Percentiles rank a stretch among this genome's conserved stretches.
Conservation (phyloP, 2,113 vertebrate species). For the Ailuropoda melanoleuca region DNA sequence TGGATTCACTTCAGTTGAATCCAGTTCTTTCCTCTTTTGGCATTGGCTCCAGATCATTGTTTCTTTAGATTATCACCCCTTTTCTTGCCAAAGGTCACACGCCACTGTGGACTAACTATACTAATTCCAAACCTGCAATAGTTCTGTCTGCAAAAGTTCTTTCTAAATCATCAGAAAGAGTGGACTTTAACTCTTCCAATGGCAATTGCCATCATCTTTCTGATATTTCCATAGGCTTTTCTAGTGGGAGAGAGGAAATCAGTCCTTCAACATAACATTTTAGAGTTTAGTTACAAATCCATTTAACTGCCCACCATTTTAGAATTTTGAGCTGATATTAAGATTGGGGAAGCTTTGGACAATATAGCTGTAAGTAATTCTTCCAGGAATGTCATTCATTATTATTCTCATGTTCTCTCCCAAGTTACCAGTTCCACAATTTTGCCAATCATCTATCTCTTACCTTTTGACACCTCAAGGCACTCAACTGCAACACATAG, state of each 20-base stretch:
- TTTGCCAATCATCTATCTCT: neutral
- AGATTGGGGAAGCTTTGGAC: neutral
- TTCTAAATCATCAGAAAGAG: neutral
- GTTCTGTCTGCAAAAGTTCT: neutral
- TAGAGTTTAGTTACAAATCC: neutral
- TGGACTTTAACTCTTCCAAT: neutral
- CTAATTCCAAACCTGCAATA: neutral
- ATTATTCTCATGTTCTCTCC: neutral
- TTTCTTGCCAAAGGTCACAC: neutral
- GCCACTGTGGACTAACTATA: neutral
- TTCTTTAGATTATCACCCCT: neutral
- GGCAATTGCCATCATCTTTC: neutral
- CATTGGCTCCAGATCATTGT: neutral
- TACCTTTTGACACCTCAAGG: neutral
- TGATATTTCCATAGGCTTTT: neutral
- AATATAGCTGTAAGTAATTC: neutral
- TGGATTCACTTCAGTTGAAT: neutral
- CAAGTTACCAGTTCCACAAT: neutral
- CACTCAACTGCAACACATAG: neutral
- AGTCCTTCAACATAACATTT: neutral
- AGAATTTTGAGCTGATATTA: neutral
- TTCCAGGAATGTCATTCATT: neutral
- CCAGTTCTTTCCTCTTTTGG: neutral
- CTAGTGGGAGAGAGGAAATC: neutral
- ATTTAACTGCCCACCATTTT: neutral